Base-by-base conservation (phyloP, 2,888 invertebrate species). In the Hemistola chrysoprasaria region DNA sequence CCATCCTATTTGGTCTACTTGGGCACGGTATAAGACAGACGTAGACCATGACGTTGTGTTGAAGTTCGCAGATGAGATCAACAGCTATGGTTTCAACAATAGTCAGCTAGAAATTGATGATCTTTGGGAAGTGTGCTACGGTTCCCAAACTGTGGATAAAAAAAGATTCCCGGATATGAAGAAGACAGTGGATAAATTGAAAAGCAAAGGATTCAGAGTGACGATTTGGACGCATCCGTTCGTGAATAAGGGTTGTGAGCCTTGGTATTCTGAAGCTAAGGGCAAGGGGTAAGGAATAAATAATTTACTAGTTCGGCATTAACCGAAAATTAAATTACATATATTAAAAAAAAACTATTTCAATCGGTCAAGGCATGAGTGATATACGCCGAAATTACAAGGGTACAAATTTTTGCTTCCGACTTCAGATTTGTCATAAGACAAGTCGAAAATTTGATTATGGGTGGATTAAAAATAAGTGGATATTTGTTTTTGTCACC, bases 221-320 rank as follows among this genome's bases (percentile, higher is more conserved):
- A 92, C 92, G 0, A 57, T 92, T 8, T 93, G 93, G 92, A 82
- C 90, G 2, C 92, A 92, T 70, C 93, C 92, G 0, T 93, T 93
- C 57, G 81, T 92, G 3, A 92, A 92, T 56, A 80, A 79, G 11
- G 91, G 84, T 4, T 91, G 91, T 31, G 81, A 86, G 69, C 90
- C 88, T 3, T 87, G 83, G 60, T 90, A 90, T 30, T 83, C 89
- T 1, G 71, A 84, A 2, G 80, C 85, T 3, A 67, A 71, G 27
- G 53, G 54, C 5, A 82, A 81, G 29, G 78, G 79, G 86, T 93
- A 83, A 69, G 78, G 55, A 6, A n/a, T n/a, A n/a, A n/a, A n/a
- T n/a, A n/a, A n/a, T n/a, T n/a, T n/a, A n/a, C n/a, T n/a, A n/a
- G n/a, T n/a, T n/a, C n/a, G n/a, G n/a, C n/a, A n/a, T n/a, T n/a